Conservation (phyloP, 1,140 invertebrate genomes). For the Drosophila pallidifrons region DNA sequence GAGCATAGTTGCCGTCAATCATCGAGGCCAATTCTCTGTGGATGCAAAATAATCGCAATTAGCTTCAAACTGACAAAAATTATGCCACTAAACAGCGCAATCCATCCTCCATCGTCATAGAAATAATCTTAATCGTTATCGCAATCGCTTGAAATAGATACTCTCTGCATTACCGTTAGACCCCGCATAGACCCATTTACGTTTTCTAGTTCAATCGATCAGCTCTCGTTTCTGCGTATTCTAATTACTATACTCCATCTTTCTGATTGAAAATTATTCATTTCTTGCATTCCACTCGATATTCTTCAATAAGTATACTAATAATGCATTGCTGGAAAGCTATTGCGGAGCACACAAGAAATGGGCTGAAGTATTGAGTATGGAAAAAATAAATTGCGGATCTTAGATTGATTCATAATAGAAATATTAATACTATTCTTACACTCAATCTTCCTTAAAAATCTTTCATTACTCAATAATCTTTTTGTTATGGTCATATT, state of each 20-base stretch:
- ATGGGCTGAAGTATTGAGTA: no score
- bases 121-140: not conserved
- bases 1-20: slow-evolving; percentile 49
- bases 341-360: not conserved
- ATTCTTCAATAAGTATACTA: not conserved
- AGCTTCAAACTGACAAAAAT: slow-evolving; percentile 17
- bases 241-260: slow-evolving; percentile 10
- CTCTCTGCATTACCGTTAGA: slow-evolving; percentile 5
- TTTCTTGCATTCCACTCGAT: not conserved
- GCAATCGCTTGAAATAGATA: not conserved
- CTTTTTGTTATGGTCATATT: no score
- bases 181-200: not conserved
- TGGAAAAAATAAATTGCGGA: no score
- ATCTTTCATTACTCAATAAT: no score
- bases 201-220: slow-evolving; percentile 18
- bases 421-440: no score
- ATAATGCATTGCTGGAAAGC: not conserved
- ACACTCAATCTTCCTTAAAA: no score
- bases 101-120: not conserved
- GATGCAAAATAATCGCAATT: slow-evolving; percentile 34
- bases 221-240: not conserved
- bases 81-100: not conserved
- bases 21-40: slow-evolving; percentile 23
- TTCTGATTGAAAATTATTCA: slow-evolving; percentile 16
- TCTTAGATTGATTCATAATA: no score